Percentiles rank a stretch among this genome's conserved stretches.
Conservation (phyloP, 2,797 vertebrate species). For the Sebastes aleutianus region DNA sequence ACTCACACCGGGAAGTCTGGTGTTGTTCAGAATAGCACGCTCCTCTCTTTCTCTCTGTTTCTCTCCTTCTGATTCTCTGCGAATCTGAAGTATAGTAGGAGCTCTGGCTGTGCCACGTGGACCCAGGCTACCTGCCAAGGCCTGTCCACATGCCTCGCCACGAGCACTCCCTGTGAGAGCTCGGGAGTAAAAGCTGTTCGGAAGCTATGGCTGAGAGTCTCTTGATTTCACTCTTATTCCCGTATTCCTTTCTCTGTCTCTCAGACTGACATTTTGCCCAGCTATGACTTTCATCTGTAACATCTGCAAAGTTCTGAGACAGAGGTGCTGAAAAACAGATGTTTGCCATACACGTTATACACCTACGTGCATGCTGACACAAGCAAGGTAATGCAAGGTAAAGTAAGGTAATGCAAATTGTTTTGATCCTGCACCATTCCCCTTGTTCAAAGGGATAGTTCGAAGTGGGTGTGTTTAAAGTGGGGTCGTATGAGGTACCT, state of each 20-base stretch:
- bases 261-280: constrained; percentile 28
- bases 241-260: constrained; percentile 16
- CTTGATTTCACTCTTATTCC: constrained; percentile 14
- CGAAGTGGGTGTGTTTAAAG: too few species aligned
- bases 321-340: constrained; percentile 30
- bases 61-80: constrained; percentile 23
- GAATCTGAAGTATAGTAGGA: constrained; percentile 56
- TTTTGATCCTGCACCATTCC: constrained; percentile 1
- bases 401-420: background rate
- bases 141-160: constrained; percentile 73
- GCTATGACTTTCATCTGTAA: constrained; percentile 11
- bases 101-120: constrained; percentile 81
- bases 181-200: constrained; percentile 40
- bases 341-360: background rate
- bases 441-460: background rate
- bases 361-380: constrained; percentile 1
- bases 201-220: constrained; percentile 55
- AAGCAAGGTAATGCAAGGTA: background rate
- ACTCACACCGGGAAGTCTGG: constrained; percentile 50
- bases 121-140: constrained; percentile 78
- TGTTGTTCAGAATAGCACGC: constrained; percentile 42
- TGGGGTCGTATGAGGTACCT: too few species aligned
- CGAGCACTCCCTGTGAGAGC: constrained; percentile 63
- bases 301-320: constrained; percentile 11
- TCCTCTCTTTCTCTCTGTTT: constrained; percentile 25